These are phyloP conservation scores for Heliconius nattereri DNA, from an alignment of 1,140 invertebrate genomes.

Conservation along the genomic window DNA sequence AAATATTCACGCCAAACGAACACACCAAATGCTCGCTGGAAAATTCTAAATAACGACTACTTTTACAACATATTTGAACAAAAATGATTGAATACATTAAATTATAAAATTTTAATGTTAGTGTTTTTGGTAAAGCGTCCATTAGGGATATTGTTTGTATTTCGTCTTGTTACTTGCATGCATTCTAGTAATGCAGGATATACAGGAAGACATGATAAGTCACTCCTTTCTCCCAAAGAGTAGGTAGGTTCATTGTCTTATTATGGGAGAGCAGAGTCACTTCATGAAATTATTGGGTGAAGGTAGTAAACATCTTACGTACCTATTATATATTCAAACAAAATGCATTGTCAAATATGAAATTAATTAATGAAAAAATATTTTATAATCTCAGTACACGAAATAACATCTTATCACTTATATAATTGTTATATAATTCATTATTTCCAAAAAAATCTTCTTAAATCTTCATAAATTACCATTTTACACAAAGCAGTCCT, in stretches of 20 bases:
- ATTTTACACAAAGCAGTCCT: slow-evolving; percentile 5
- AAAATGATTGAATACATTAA: neutral
- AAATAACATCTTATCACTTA: no score
- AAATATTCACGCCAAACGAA: slow-evolving; percentile 20
- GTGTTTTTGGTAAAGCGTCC: neutral
- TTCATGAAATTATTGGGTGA: no score
- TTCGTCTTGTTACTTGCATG: neutral
- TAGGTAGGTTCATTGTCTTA: no score
- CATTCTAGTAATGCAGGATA: no score
- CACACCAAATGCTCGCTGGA: neutral
- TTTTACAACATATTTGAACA: neutral
- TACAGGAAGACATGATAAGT: no score
- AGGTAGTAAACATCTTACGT: no score
- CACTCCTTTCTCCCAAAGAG: no score
- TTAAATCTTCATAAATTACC: slow-evolving; percentile 1
- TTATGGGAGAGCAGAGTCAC: no score
- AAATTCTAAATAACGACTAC: slow-evolving; percentile 4
- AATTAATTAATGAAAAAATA: no score
- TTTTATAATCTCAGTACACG: no score
- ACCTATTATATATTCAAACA: no score
- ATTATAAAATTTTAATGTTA: neutral
- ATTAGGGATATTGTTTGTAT: neutral
- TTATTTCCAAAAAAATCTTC: neutral
- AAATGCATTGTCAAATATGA: no score
- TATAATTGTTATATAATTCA: neutral